Percentiles rank a stretch among this genome's conserved stretches.
phyloP scores from a whole-genome alignment of 2,888 invertebrate genomes.

The Orthosia gracilis region DNA sequence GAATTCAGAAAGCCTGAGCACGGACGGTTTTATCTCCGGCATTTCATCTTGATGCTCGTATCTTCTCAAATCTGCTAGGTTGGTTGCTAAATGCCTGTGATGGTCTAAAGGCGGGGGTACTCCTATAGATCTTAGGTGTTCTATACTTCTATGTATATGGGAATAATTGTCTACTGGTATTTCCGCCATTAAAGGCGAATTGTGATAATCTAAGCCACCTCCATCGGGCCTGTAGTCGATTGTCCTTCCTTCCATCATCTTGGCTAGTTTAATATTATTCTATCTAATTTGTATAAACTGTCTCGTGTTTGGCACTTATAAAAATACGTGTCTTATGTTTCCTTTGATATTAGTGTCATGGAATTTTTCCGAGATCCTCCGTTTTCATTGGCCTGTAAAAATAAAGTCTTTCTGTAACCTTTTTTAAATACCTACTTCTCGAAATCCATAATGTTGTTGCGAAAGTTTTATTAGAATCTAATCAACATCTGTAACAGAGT shows the following conservation, averaged over 20 bases:
- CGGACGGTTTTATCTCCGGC: constrained; percentile 89
- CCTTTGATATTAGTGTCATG: constrained; percentile 84
- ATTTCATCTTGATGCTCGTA: constrained; percentile 89
- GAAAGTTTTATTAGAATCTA: neutral
- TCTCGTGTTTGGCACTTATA: constrained; percentile 86
- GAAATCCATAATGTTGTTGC: constrained; percentile 74
- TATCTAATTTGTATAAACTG: constrained; percentile 87
- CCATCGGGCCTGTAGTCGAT: constrained; percentile 91
- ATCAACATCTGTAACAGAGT: constrained; percentile 34
- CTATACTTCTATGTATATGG: constrained; percentile 93
- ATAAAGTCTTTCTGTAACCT: constrained; percentile 60
- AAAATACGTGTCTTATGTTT: constrained; percentile 85
- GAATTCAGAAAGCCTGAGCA: constrained; percentile 88
- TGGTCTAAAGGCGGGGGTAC: constrained; percentile 88
- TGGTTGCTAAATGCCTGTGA: constrained; percentile 87
- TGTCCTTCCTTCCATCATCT: constrained; percentile 91
- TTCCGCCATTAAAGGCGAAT: constrained; percentile 93
- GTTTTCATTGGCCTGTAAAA: constrained; percentile 86
- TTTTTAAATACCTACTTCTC: constrained; percentile 15
- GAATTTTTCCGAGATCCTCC: constrained; percentile 88
- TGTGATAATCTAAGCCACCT: constrained; percentile 93
- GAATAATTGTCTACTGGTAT: constrained; percentile 93
- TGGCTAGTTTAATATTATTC: constrained; percentile 78
- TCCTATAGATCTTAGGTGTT: constrained; percentile 92
- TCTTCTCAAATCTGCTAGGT: constrained; percentile 87